Percentiles rank a stretch among this genome's conserved stretches.
Evolutionary conservation across 1,140 invertebrate species (phyloP).

Genomic region (Rhynchophorus ferrugineus): DNA sequence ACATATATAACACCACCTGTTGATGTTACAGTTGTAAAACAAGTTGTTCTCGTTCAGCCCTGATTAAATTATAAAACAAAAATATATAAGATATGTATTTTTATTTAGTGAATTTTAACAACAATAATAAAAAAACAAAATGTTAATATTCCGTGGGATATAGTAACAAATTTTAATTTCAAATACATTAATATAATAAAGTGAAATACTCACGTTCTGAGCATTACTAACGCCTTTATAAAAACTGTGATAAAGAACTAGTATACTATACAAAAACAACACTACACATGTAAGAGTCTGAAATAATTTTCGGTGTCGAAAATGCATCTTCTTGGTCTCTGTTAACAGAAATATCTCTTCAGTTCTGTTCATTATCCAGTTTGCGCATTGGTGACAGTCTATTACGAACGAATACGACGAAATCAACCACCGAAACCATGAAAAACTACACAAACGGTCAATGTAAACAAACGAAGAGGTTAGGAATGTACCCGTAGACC

Average conservation of each 20-base stretch:
- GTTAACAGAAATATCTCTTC: conserved; percentile 23
- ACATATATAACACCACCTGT: no score
- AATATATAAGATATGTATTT: no score
- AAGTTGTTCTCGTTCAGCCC: no score
- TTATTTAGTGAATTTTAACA: no score
- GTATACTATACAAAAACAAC: conserved; percentile 51
- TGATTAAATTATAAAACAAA: no score
- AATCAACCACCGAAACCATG: conserved; percentile 1
- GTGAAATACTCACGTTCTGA: neutral
- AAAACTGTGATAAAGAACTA: conserved; percentile 53
- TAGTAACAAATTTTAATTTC: no score
- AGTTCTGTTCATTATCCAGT: conserved; percentile 19
- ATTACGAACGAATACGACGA: neutral
- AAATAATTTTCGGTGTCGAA: conserved; percentile 29
- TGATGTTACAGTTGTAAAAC: no score
- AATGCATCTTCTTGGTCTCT: conserved; percentile 32
- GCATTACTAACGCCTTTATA: conserved; percentile 21
- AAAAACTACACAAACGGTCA: conserved; percentile 4
- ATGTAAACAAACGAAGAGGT: conserved; percentile 26
- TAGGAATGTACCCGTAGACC: neutral
- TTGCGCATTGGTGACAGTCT: neutral
- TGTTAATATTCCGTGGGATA: no score
- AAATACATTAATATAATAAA: neutral
- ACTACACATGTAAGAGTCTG: conserved; percentile 34
- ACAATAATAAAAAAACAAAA: no score